Base-by-base conservation (phyloP, 2,113 vertebrate genomes). In the Bucco capensis region DNA sequence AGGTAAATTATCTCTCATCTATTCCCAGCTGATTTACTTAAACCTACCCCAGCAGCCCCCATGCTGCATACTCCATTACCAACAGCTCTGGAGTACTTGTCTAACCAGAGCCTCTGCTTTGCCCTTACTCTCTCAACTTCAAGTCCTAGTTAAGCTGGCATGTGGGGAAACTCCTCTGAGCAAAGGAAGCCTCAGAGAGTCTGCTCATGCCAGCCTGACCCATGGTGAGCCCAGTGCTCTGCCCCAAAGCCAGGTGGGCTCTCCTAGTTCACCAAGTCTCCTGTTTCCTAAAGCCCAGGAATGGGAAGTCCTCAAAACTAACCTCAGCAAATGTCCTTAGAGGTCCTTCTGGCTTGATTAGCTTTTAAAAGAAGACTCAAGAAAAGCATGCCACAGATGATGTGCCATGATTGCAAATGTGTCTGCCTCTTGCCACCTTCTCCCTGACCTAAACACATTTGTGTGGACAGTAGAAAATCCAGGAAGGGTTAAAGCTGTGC, bases 101-200 rank as follows among this genome's bases (percentile, higher is more conserved):
- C 91, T 82, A 94, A 92, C 95, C 93, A 93, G 94, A 92, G 78
- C 71, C 87, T 93, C 95, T 46, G 89, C 95, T 92, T 79, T 78
- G 78, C 73, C 57, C 77, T 67, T 12, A 19, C 67, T 58, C 73
- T 77, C 87, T 61, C 81, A 70, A 76, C 86, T 86, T 69, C 60
- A 35, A 58, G 72, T 53, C 44, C 3, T 24, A 58, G 64, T 6
- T 1, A 5, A 51, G 44, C n/a, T 46, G 64, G 19, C 51, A 40
- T 46, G 60, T 56, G 64, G 83, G 58, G 47, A 76, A 93, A 65
- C 30, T 80, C 18, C 15, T 9, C 37, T 1, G 12, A 70, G 61
- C 44, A 64, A 79, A 69, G 1, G 22, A 10, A 54, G 69, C 33
- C n/a, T 54, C 58, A 5, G 60, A 79, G 83, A 54, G 76, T 66